Base-by-base conservation (phyloP, 1,140 invertebrate species). In the Pseudobourletiella spinata region DNA sequence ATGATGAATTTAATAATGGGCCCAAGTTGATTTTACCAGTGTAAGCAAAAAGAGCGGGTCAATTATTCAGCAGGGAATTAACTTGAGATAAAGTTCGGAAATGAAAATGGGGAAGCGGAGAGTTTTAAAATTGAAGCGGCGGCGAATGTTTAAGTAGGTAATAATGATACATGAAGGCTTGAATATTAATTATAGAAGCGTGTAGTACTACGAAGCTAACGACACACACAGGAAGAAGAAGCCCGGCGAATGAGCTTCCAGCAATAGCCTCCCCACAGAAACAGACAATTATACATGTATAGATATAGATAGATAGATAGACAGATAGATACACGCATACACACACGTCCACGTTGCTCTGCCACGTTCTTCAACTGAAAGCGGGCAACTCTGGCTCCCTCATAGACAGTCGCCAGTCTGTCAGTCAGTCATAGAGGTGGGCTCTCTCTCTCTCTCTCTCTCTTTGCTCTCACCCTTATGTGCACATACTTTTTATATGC, bases 51-150 rank as follows among this genome's bases (percentile, higher is more conserved):
- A 26, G 48, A 51, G 48, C 11, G 4, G 11, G 28, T 51, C 28
- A 51, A 51, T 8, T 51, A 51, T 51, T 51, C 4, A 51, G 22
- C 18, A 6, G 28, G 4, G 25, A 51, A 51, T 51, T 51, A 51
- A 51, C 8, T 51, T 51, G 3, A 51, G 25, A 51, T 51, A 51
- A 51, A 51, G 22, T 51, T 51, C 14, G 14, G 22, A 25, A 51
- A 51, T 51, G 6, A 3, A 26, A 51, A 51, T 51, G 48, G 6
- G 48, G 28, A 51, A 51, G 28, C 28, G 24, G 48, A 51, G 48
- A 51, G 24, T 51, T 51, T 51, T 51, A 51, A 51, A 51, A 51
- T 51, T 51, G 48, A 51, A 51, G 6, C 28, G 48, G 48, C 6
- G 44, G n/a, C 8, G 44, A 46, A 46, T 46, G 25, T 51, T 51